Evolutionary conservation across 2,888 invertebrate genomes (phyloP).

Genomic region (Lomographa bimaculata): DNA sequence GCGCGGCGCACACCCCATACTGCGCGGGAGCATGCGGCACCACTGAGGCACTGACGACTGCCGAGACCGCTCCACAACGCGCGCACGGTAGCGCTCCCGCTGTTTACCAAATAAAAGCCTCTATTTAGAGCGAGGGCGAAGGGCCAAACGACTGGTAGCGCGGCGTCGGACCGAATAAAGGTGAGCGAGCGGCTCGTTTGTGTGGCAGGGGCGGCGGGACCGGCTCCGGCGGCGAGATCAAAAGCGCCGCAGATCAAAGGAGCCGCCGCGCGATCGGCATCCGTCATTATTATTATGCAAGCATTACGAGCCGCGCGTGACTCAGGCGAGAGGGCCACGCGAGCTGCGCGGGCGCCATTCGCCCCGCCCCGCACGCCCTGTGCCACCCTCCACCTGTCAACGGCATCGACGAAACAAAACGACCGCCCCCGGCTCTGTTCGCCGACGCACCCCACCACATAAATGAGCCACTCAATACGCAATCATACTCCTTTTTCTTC

Average conservation of each 20-base stretch:
- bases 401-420: slow-evolving; percentile 47
- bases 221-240: slow-evolving; percentile 81
- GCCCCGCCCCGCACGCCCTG: slow-evolving; percentile 44
- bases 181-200: slow-evolving; percentile 79
- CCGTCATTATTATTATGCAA: slow-evolving; percentile 84
- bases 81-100: slow-evolving; percentile 74
- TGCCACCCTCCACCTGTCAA: slow-evolving; percentile 59
- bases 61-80: slow-evolving; percentile 33
- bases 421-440: slow-evolving; percentile 35
- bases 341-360: slow-evolving; percentile 74
- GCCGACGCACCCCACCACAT: slow-evolving; percentile 26
- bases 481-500: slow-evolving; percentile 45
- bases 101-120: slow-evolving; percentile 81
- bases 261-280: slow-evolving; percentile 83
- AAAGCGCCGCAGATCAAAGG: slow-evolving; percentile 80
- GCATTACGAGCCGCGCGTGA: slow-evolving; percentile 83
- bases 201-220: slow-evolving; percentile 77
- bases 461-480: slow-evolving; percentile 52
- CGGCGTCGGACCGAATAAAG: slow-evolving; percentile 81
- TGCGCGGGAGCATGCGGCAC: slow-evolving; percentile 57
- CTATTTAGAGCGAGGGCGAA: slow-evolving; percentile 81
- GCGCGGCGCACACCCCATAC: slow-evolving; percentile 71
- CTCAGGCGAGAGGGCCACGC: slow-evolving; percentile 81
- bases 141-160: slow-evolving; percentile 70
- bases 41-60: slow-evolving; percentile 44